Conservation (phyloP, 2,113 vertebrate species). For the Pleuronectes platessa region DNA sequence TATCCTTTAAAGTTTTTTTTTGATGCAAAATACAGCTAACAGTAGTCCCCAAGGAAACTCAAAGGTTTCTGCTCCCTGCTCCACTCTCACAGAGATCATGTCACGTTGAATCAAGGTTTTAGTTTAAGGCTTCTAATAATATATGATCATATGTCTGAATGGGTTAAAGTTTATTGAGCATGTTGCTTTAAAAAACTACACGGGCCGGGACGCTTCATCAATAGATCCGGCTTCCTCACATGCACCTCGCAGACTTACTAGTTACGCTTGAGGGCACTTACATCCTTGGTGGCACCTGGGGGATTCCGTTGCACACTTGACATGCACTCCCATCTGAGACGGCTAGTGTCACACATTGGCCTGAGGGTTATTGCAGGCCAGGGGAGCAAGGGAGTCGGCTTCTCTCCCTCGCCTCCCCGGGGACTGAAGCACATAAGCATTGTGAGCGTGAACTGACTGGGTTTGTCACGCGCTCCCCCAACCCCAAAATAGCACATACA, state of each 20-base stretch:
- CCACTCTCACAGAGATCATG: constrained; percentile 10
- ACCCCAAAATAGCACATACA: background rate
- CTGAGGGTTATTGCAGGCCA: constrained; percentile 55
- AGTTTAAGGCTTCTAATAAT: constrained; percentile 31
- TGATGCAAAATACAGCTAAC: constrained; percentile 32
- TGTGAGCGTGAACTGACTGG: constrained; percentile 53
- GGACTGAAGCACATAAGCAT: constrained; percentile 53
- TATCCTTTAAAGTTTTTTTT: constrained; percentile 25
- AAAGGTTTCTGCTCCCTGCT: constrained; percentile 15
- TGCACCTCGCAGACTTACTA: constrained; percentile 36
- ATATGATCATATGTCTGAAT: constrained; percentile 33
- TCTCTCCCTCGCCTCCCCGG: constrained; percentile 38
- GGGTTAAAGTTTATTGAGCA: constrained; percentile 35
- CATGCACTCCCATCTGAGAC: constrained; percentile 62
- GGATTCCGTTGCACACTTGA: constrained; percentile 63
- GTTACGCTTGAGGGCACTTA: constrained; percentile 59
- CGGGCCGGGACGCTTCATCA: constrained; percentile 22
- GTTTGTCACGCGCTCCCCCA: constrained; percentile 32
- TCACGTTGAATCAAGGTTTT: constrained; percentile 38
- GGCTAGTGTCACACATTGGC: constrained; percentile 65
- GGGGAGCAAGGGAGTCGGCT: constrained; percentile 40
- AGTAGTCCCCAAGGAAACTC: constrained; percentile 24
- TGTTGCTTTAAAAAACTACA: constrained; percentile 40
- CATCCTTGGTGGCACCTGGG: constrained; percentile 55
- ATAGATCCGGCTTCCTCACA: constrained; percentile 29